Percentiles rank a stretch among this genome's conserved stretches.
phyloP scores from a whole-genome alignment of 1,140 invertebrate species.

The Ceratina calcarata region DNA sequence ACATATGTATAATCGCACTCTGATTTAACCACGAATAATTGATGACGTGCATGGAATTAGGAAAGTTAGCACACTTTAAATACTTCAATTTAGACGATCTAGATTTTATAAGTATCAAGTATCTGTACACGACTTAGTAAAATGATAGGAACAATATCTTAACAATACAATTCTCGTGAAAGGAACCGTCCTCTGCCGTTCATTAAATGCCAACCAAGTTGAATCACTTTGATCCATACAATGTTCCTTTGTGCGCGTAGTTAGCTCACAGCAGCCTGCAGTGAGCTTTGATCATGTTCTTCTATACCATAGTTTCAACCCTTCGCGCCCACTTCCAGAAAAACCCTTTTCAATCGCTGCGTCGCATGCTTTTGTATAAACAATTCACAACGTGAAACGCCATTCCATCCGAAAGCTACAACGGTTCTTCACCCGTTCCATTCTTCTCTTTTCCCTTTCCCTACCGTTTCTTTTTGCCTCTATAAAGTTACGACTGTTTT shows the following conservation, averaged over 20 bases:
- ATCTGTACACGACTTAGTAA: too few relatives aligned
- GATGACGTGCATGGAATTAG: too few relatives aligned
- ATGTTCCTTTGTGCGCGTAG: neutral
- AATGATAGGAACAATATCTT: neutral
- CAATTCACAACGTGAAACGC: neutral
- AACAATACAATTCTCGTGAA: neutral
- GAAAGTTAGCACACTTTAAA: too few relatives aligned
- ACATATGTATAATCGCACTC: too few relatives aligned
- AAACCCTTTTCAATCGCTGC: neutral
- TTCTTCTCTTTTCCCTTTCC: neutral
- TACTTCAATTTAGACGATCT: too few relatives aligned
- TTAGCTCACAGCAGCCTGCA: neutral
- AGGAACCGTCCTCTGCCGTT: neutral
- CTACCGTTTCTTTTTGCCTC: too few relatives aligned
- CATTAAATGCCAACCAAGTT: neutral
- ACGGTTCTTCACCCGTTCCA: neutral
- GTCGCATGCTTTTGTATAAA: neutral
- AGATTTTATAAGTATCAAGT: too few relatives aligned
- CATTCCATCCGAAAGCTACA: neutral
- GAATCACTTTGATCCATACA: constrained; percentile 2
- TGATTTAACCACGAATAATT: too few relatives aligned
- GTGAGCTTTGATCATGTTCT: neutral
- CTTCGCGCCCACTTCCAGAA: neutral
- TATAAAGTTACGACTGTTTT: too few relatives aligned
- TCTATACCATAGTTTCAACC: neutral